A percentile compares a stretch with the other conserved stretches of the same genome.
Conservation (phyloP, 2,888 invertebrate species). For the Strigamia transsilvanica region DNA sequence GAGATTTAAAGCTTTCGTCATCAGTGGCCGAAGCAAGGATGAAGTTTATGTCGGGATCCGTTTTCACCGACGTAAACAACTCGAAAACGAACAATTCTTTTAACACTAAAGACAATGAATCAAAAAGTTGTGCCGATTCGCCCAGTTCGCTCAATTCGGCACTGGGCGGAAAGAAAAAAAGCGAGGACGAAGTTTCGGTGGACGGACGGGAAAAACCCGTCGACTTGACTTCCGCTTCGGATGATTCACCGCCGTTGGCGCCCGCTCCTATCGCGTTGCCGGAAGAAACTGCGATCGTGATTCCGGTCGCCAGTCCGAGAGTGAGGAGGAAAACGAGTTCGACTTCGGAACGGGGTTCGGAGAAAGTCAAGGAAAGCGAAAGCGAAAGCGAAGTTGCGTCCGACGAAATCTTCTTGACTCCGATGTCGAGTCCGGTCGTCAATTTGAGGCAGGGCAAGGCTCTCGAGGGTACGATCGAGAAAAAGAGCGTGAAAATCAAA, state of each 20-base stretch:
- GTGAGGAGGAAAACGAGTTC: not conserved
- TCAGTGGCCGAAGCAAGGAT: conserved; percentile 52
- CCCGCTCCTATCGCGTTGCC: not conserved
- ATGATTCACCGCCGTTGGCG: not conserved
- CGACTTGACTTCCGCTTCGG: not conserved
- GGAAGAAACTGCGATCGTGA: not conserved
- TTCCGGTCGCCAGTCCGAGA: conserved; percentile 39
- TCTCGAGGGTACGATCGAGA: not conserved
- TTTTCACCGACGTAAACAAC: not conserved
- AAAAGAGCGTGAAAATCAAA: not conserved
- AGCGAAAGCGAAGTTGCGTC: not conserved
- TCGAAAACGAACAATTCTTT: not conserved
- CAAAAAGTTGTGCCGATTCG: not conserved
- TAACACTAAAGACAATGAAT: not conserved
- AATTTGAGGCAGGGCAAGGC: not conserved
- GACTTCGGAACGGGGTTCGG: not conserved
- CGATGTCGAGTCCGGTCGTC: not conserved
- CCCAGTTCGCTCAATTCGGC: too few relatives aligned
- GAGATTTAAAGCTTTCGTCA: conserved; percentile 11
- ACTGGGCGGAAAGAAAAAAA: not conserved
- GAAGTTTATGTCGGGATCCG: not conserved
- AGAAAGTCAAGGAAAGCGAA: not conserved
- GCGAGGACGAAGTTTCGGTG: not conserved
- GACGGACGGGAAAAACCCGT: not conserved
- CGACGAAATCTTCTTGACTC: conserved; percentile 32